A percentile compares a stretch with the other conserved stretches of the same genome.
These are phyloP conservation scores for Tribolium castaneum DNA, from an alignment of 1,140 invertebrate species.

Conservation along the genomic window DNA sequence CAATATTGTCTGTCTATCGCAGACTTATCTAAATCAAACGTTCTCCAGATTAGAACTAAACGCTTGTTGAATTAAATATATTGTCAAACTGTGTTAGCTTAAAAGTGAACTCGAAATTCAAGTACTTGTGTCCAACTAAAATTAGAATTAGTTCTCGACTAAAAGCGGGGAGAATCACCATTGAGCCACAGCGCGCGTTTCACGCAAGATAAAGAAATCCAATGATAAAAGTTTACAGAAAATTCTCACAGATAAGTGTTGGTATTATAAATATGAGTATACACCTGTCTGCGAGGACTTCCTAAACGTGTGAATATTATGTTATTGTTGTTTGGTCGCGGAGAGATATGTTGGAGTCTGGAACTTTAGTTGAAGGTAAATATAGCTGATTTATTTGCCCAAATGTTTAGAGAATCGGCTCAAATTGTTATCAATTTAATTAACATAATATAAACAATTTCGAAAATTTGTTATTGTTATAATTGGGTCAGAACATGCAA, in stretches of 20 bases:
- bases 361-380: slow-evolving; percentile 8
- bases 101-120: background rate
- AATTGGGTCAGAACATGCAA: slow-evolving; percentile 16
- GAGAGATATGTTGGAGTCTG: slow-evolving; percentile 4
- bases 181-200: background rate
- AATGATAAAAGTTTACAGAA: slow-evolving; percentile 17
- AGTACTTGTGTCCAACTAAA: background rate
- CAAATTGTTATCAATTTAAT: slow-evolving; percentile 16
- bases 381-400: background rate
- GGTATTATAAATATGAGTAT: slow-evolving; percentile 15
- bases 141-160: slow-evolving; percentile 5
- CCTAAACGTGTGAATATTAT: slow-evolving; percentile 19
- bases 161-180: background rate
- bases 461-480: background rate
- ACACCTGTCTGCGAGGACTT: background rate
- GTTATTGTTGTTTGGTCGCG: background rate
- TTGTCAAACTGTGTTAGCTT: background rate
- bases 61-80: background rate
- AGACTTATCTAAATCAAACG: slow-evolving; percentile 14
- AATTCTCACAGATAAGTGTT: slow-evolving; percentile 7
- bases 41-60: background rate
- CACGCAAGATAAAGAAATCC: slow-evolving; percentile 6
- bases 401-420: background rate
- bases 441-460: slow-evolving; percentile 5
- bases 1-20: background rate